Evolutionary conservation across 53 echinoderm and acorn worm genomes (phyloP), one percentile per base, ranked within the genome.

Genomic region (Crossaster papposus): DNA sequence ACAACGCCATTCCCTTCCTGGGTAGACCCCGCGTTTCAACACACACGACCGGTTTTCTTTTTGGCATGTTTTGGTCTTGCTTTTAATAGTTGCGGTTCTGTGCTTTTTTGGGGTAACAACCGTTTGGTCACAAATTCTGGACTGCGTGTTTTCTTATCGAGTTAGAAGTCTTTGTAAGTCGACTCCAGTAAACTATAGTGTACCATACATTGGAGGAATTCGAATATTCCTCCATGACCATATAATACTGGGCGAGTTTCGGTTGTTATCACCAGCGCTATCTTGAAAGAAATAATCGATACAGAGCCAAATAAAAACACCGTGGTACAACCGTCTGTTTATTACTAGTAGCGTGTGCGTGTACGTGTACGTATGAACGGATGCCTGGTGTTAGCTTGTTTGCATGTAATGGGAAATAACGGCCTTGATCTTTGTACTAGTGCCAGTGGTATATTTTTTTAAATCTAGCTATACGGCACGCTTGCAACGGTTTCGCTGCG

Each of bases 1-100:
- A 68, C 82, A 82, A 65, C 82, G 82, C 82, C 82, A 82, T 82
- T 82, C 68, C 82, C 82, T 82, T 82, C 82, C 82, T 82, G 23
- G 82, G 36, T 63, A 70, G n/a, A 30, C 2, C 36, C 18, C 72
- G 84, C 84, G 84, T 84, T 84, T 84, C 71, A 52, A 65, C 32
- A 51, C 84, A 71, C 84, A 71, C 84, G 71, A 84, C 64, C 84
- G 72, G 84, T 84, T 84, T 65, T 64, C 30, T 35, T 83, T 64
- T 81, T 4, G 68, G 26, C 28, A 26, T 5, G 68, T 35, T 83
- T 64, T 81, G n/a, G 68, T 68, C 28, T 68, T 5, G 68, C 28
- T 7, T 7, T 44, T 44, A 26, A 4, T 68, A 28, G 24, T 68
- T n/a, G 28, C 22, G 68, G 68, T 68, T 4, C 6, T 14, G 68